A percentile compares a stretch with the other conserved stretches of the same genome.
These are phyloP conservation scores for Austrolebias charrua DNA, from an alignment of 2,797 vertebrate genomes.

Conservation along the genomic window DNA sequence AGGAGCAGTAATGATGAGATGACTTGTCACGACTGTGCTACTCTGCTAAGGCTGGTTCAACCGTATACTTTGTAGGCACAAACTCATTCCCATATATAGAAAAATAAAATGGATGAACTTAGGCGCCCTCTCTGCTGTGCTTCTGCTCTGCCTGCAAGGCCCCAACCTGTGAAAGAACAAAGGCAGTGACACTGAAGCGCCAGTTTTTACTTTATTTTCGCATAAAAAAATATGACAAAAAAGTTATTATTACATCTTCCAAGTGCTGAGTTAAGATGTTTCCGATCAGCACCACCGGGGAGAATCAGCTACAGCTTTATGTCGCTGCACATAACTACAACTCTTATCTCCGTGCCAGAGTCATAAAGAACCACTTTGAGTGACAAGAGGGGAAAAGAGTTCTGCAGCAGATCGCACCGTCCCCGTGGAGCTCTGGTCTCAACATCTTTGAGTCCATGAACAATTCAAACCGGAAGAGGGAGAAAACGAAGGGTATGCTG, in stretches of 20 bases:
- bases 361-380: slow-evolving; percentile 5
- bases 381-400: slow-evolving; percentile 2
- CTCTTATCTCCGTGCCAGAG: background rate
- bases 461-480: background rate
- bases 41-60: too few relatives aligned
- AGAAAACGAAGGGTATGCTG: background rate
- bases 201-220: background rate
- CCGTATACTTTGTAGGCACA: too few relatives aligned
- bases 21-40: too few relatives aligned
- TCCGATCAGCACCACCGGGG: background rate
- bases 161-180: background rate
- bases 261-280: background rate
- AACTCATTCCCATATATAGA: too few relatives aligned
- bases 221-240: background rate
- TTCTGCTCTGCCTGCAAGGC: background rate
- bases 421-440: slow-evolving; percentile 9
- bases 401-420: background rate
- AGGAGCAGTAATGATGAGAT: too few relatives aligned
- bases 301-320: background rate
- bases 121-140: background rate
- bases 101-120: too few relatives aligned
- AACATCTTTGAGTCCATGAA: slow-evolving; percentile 3
- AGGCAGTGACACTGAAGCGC: background rate
- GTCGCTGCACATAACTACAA: slow-evolving; percentile 4
- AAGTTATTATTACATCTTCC: background rate